Conservation (phyloP, 1,140 invertebrate genomes). For the Lepidotrigona ventralis region DNA sequence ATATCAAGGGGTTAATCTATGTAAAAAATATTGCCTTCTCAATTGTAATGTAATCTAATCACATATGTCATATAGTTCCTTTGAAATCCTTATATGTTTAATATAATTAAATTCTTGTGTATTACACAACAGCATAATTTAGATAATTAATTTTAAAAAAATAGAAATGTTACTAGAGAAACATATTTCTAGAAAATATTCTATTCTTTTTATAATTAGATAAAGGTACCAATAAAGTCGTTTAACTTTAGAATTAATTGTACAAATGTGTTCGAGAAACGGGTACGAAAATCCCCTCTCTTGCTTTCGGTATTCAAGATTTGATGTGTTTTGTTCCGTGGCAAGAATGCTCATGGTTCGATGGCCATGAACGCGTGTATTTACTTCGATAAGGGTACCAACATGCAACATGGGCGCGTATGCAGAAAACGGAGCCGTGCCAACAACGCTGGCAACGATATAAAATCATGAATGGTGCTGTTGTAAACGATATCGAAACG, state of each 20-base stretch:
- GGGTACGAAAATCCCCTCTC: not conserved
- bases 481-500: conserved; percentile 50
- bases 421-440: not conserved
- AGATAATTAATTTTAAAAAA: no score
- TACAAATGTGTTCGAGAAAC: not conserved
- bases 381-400: conserved; percentile 30
- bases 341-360: conserved; percentile 22
- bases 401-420: conserved; percentile 12
- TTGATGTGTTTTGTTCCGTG: conserved; percentile 31
- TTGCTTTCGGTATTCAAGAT: not conserved
- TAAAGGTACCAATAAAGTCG: not conserved
- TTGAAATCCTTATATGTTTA: no score
- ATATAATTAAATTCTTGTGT: no score
- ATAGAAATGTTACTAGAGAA: not conserved
- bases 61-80: not conserved
- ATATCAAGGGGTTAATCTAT: no score
- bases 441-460: conserved; percentile 12
- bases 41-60: not conserved
- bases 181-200: not conserved
- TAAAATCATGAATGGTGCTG: conserved; percentile 37
- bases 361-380: conserved; percentile 19
- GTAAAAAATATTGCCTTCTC: not conserved
- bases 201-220: no score
- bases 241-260: not conserved
- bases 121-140: no score